These are phyloP conservation scores for Lamproptera curius DNA, from an alignment of 2,888 invertebrate genomes.

Conservation along the genomic window DNA sequence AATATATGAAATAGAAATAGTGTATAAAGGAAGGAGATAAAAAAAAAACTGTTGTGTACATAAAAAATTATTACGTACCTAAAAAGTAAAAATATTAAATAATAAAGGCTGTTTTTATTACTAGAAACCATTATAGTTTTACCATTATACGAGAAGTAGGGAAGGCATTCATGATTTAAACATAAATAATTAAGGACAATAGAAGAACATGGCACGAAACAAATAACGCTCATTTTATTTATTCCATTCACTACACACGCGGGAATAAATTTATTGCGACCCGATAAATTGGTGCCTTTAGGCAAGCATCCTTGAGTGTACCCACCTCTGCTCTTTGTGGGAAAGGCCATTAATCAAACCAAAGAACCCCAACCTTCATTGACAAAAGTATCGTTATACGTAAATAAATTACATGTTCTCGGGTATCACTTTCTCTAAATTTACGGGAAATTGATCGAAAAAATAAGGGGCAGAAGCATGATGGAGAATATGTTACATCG, in stretches of 20 bases:
- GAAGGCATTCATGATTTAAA: background rate
- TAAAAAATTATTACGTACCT: no score
- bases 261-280: constrained; percentile 57
- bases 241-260: constrained; percentile 31
- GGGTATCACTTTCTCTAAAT: constrained; percentile 19
- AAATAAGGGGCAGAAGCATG: no score
- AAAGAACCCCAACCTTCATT: constrained; percentile 53
- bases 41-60: no score
- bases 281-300: constrained; percentile 46
- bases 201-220: constrained; percentile 16
- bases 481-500: no score
- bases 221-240: constrained; percentile 23
- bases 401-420: constrained; percentile 45
- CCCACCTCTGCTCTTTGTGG: constrained; percentile 48
- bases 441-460: no score
- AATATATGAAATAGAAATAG: no score
- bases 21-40: no score
- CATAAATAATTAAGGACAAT: constrained; percentile 11
- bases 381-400: constrained; percentile 65
- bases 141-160: no score
- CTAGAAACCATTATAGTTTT: no score
- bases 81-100: no score
- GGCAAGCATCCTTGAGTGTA: constrained; percentile 36
- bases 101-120: no score
- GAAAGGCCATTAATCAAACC: constrained; percentile 61